These are phyloP conservation scores for Drosophila eugracilis DNA, from an alignment of 1,140 invertebrate genomes.

Conservation along the genomic window DNA sequence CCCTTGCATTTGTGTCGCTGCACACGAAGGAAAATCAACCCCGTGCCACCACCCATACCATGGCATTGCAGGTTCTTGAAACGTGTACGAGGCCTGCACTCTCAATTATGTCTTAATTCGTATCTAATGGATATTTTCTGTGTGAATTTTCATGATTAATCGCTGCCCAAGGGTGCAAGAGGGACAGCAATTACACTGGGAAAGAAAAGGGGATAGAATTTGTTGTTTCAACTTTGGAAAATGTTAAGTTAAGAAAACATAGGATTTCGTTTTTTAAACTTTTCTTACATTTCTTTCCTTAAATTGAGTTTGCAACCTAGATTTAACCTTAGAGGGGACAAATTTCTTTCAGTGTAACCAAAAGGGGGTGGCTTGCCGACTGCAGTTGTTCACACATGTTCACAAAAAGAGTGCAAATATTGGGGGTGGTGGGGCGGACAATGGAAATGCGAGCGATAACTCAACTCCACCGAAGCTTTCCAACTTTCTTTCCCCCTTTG, in stretches of 20 bases:
- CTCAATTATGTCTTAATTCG: slow-evolving; percentile 84
- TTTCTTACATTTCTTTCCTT: no score
- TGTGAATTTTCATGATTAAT: slow-evolving; percentile 80
- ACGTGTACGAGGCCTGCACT: slow-evolving; percentile 63
- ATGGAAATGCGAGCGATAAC: slow-evolving; percentile 57
- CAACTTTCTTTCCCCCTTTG: slow-evolving; percentile 8
- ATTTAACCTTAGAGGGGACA: no score
- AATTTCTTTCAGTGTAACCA: slow-evolving; percentile 1
- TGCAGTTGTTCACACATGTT: slow-evolving; percentile 81
- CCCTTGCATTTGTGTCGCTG: slow-evolving; percentile 55
- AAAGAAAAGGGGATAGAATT: not conserved
- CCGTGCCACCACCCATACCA: slow-evolving; percentile 10
- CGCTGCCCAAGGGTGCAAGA: slow-evolving; percentile 61
- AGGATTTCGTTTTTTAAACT: not conserved
- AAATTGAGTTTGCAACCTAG: not conserved
- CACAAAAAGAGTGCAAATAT: slow-evolving; percentile 58
- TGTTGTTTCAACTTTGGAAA: not conserved
- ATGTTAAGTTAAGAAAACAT: no score
- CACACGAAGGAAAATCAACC: slow-evolving; percentile 29
- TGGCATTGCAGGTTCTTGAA: slow-evolving; percentile 58
- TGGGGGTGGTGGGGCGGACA: slow-evolving; percentile 46
- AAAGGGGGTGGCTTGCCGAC: slow-evolving; percentile 45
- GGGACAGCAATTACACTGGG: slow-evolving; percentile 10
- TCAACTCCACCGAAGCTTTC: slow-evolving; percentile 56
- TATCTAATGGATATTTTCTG: slow-evolving; percentile 84